Conservation (phyloP, 2,113 vertebrate species). For the Casuarius casuarius region DNA sequence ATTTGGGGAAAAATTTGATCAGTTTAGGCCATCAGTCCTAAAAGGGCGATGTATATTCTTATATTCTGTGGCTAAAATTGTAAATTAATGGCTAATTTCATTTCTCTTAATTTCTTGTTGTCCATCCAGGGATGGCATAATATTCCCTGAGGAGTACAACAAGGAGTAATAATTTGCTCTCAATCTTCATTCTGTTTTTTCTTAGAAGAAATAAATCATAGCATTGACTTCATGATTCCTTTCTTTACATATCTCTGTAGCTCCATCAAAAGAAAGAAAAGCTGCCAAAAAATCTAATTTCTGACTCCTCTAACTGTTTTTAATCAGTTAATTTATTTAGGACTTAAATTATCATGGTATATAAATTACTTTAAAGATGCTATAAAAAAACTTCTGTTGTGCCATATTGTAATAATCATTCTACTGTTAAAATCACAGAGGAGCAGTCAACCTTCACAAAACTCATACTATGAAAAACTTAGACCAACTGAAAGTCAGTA, state of each 20-base stretch:
- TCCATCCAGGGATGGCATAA: background rate
- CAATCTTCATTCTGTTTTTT: background rate
- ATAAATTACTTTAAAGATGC: background rate
- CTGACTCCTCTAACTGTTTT: background rate
- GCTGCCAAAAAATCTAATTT: background rate
- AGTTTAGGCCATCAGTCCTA: background rate
- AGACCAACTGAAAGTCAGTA: background rate
- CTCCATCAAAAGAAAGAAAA: background rate
- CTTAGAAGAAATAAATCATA: background rate
- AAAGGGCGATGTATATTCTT: background rate
- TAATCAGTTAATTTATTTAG: background rate
- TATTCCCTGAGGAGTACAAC: background rate
- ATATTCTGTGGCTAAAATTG: background rate
- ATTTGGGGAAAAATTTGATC: background rate
- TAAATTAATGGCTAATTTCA: background rate
- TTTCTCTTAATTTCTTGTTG: background rate
- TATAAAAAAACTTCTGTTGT: background rate
- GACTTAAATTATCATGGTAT: background rate
- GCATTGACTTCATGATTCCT: background rate
- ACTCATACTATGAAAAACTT: background rate
- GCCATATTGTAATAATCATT: background rate
- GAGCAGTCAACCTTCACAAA: background rate
- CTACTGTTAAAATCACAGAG: background rate
- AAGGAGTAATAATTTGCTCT: background rate
- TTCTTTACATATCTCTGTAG: background rate